A percentile compares a stretch with the other conserved stretches of the same genome.
Conservation (phyloP, 1,140 invertebrate genomes). For the Solenopsis invicta region DNA sequence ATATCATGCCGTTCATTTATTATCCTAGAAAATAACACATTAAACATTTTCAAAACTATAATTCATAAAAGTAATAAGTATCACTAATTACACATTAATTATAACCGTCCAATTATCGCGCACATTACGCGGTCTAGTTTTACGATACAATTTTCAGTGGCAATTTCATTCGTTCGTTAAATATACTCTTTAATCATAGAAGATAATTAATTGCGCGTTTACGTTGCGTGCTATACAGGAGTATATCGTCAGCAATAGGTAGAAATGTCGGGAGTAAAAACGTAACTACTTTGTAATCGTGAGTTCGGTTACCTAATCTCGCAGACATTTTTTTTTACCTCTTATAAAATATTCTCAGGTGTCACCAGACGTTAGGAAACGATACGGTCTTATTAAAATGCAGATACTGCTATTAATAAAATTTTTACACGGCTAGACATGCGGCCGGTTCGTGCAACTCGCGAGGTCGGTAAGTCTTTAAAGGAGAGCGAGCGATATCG, state of each 20-base stretch:
- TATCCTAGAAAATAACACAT: not conserved
- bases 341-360: conserved; percentile 1
- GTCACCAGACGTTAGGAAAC: not conserved
- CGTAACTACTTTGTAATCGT: not conserved
- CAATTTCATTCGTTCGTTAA: not conserved
- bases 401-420: conserved; percentile 31
- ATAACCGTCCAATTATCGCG: not conserved
- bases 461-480: conserved; percentile 40
- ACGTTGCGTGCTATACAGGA: not conserved
- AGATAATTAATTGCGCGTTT: not conserved
- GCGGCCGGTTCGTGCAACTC: conserved; percentile 47
- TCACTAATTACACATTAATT: too few species aligned
- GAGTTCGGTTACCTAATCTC: not conserved
- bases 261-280: not conserved
- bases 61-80: not conserved
- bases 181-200: not conserved
- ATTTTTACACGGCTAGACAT: conserved; percentile 40
- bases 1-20: not conserved
- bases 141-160: not conserved
- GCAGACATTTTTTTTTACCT: not conserved
- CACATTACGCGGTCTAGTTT: too few species aligned
- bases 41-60: not conserved
- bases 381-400: conserved; percentile 35
- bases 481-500: conserved; percentile 55
- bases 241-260: not conserved